Evolutionary conservation across 1,140 invertebrate species (phyloP).

Genomic region (Melipona quadrifasciata): DNA sequence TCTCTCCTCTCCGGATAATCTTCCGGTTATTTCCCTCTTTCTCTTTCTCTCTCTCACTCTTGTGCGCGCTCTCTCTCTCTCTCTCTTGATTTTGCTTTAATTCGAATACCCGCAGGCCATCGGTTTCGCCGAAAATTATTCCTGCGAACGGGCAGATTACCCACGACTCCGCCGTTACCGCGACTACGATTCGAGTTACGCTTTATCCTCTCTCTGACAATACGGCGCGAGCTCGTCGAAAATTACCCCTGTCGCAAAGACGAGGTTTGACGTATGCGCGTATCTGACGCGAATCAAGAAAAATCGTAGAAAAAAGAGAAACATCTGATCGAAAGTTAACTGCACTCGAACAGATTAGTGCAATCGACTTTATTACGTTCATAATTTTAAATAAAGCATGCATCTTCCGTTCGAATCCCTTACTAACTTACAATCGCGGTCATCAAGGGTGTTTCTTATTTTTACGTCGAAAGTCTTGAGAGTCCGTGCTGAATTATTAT

Average conservation of each 20-base stretch:
- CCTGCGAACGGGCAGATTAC: background rate
- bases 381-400: no score
- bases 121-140: constrained; percentile 70
- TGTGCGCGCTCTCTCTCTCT: constrained; percentile 32
- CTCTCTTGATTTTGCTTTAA: constrained; percentile 63
- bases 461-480: no score
- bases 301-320: no score
- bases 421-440: no score
- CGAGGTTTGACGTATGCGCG: no score
- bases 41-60: constrained; percentile 27
- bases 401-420: no score
- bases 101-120: constrained; percentile 71
- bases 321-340: no score
- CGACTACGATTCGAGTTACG: constrained; percentile 25
- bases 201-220: background rate
- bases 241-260: background rate
- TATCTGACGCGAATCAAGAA: no score
- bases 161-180: background rate
- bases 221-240: background rate
- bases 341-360: no score
- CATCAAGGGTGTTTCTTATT: no score
- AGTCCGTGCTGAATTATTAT: no score
- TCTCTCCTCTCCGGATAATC: background rate
- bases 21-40: background rate
- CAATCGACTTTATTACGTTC: no score